A percentile compares a stretch with the other conserved stretches of the same genome.
Conservation (phyloP, 2,888 invertebrate genomes). For the Drosophila robusta region DNA sequence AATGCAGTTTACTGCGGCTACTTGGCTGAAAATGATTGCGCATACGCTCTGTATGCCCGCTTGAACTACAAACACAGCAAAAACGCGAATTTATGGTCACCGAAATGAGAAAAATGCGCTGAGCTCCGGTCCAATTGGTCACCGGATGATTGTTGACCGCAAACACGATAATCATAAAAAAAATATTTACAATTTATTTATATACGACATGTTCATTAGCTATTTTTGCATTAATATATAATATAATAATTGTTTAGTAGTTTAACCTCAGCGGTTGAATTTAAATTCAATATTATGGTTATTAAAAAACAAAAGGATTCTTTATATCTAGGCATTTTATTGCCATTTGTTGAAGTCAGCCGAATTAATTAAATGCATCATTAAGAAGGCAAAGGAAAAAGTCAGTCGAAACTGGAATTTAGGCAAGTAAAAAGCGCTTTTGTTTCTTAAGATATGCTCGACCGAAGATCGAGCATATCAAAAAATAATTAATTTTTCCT, state of each 20-base stretch:
- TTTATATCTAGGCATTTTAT: no score
- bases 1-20: conserved; percentile 47
- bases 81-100: conserved; percentile 1
- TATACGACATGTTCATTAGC: neutral
- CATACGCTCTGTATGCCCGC: conserved; percentile 28
- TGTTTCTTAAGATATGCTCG: no score
- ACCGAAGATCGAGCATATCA: no score
- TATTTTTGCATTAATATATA: neutral
- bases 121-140: neutral
- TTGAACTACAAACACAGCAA: neutral
- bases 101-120: conserved; percentile 4
- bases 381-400: no score
- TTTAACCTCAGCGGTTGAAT: neutral
- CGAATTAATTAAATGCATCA: no score
- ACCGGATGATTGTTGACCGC: conserved; percentile 6
- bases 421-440: no score
- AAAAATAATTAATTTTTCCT: no score
- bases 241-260: neutral
- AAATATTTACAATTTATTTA: neutral
- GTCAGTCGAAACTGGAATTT: no score
- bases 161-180: conserved; percentile 2
- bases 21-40: conserved; percentile 58
- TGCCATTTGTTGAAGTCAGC: no score
- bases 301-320: neutral
- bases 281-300: neutral